Percentiles rank a stretch among this genome's conserved stretches.
Conservation (phyloP, 2,888 invertebrate genomes). For the Hemithea aestivaria region DNA sequence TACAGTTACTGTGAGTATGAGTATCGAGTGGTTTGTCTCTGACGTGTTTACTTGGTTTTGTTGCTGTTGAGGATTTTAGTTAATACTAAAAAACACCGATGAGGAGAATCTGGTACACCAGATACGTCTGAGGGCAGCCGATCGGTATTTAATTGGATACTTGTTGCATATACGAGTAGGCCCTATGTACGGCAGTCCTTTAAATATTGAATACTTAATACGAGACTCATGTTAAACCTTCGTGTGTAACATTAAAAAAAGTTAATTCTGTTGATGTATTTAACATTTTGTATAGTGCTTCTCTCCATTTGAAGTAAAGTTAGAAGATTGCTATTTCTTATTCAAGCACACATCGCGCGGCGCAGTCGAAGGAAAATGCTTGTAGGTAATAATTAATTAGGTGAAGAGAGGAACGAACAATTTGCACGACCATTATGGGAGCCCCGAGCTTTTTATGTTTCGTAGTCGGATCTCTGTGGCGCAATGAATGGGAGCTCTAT, state of each 20-base stretch:
- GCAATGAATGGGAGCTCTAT: conserved; percentile 13
- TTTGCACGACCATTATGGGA: conserved; percentile 34
- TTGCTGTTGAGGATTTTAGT: too few relatives aligned
- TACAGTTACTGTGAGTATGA: conserved; percentile 43
- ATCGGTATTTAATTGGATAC: too few relatives aligned
- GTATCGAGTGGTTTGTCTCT: conserved; percentile 19
- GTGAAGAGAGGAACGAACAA: conserved; percentile 35
- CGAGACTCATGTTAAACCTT: too few relatives aligned
- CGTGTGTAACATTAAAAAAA: too few relatives aligned
- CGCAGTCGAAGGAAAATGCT: conserved; percentile 22
- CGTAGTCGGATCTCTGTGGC: conserved; percentile 21
- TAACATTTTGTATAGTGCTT: conserved; percentile 1
- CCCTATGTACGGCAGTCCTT: too few relatives aligned
- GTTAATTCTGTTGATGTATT: neutral
- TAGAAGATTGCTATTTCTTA: conserved; percentile 27
- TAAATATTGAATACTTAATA: too few relatives aligned
- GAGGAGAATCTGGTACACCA: too few relatives aligned
- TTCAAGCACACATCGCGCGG: conserved; percentile 25
- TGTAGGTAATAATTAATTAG: conserved; percentile 36
- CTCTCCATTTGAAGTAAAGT: conserved; percentile 5
- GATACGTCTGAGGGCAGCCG: too few relatives aligned
- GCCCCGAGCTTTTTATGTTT: conserved; percentile 27
- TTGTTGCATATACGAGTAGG: too few relatives aligned
- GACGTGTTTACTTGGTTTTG: conserved; percentile 15
- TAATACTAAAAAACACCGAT: too few relatives aligned